These are phyloP conservation scores for Bujurquina vittata DNA, from an alignment of 2,113 vertebrate species.

Conservation along the genomic window DNA sequence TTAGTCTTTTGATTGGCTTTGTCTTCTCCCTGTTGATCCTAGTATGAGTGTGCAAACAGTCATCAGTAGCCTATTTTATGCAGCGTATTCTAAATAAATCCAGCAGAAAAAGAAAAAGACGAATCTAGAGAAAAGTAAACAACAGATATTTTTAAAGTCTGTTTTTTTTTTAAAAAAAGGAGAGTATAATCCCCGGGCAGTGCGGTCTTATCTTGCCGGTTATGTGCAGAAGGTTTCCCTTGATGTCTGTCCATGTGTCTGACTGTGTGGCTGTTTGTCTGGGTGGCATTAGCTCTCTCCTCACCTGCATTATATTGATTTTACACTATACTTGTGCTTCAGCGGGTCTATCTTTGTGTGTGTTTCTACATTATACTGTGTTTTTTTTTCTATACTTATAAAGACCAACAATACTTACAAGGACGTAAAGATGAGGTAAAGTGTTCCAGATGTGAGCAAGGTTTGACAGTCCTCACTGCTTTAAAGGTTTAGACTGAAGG, in stretches of 20 bases:
- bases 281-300: slow-evolving; percentile 35
- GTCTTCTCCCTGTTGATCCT: slow-evolving; percentile 85
- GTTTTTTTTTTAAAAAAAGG: slow-evolving; percentile 73
- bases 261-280: slow-evolving; percentile 26
- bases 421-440: slow-evolving; percentile 46
- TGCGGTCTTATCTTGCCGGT: slow-evolving; percentile 49
- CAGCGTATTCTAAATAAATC: slow-evolving; percentile 80
- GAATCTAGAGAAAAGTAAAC: slow-evolving; percentile 63
- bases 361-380: slow-evolving; percentile 53
- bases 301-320: slow-evolving; percentile 32
- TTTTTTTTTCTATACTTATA: slow-evolving; percentile 57
- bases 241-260: slow-evolving; percentile 38
- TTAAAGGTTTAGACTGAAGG: slow-evolving; percentile 34
- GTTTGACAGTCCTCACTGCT: slow-evolving; percentile 14
- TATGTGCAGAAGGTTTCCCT: slow-evolving; percentile 42
- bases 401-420: slow-evolving; percentile 48
- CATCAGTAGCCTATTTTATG: slow-evolving; percentile 54
- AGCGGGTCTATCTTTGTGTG: slow-evolving; percentile 34
- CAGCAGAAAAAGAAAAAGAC: slow-evolving; percentile 60
- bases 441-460: slow-evolving; percentile 7
- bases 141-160: slow-evolving; percentile 74
- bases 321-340: slow-evolving; percentile 71
- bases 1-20: slow-evolving; percentile 78
- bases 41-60: slow-evolving; percentile 90
- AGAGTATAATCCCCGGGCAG: slow-evolving; percentile 72